A percentile compares a stretch with the other conserved stretches of the same genome.
phyloP scores from a whole-genome alignment of 1,140 invertebrate genomes.

The Samia ricini region DNA sequence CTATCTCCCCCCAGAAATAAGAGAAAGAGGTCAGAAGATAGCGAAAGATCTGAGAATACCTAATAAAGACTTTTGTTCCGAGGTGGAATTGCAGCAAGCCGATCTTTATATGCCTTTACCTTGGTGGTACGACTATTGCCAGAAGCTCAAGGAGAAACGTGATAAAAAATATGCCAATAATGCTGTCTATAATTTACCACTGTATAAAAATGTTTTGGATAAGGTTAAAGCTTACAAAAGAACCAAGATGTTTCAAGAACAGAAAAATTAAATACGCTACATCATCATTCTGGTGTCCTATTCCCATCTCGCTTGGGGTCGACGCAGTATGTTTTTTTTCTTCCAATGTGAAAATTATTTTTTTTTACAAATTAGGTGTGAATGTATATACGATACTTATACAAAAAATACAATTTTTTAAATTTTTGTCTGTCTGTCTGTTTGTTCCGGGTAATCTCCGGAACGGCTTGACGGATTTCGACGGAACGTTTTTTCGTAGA shows the following conservation, averaged over 20 bases:
- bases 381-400: no score
- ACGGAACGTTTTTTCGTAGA: no score
- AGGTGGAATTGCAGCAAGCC: constrained; percentile 24
- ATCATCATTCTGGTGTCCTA: no score
- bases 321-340: no score
- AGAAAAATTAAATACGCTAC: not conserved
- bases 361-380: no score
- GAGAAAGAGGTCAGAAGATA: not conserved
- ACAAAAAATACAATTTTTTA: no score
- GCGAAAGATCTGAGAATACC: constrained; percentile 30
- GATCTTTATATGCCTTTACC: constrained; percentile 32
- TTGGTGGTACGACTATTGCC: constrained; percentile 50
- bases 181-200: constrained; percentile 7
- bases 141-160: constrained; percentile 23
- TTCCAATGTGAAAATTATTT: no score
- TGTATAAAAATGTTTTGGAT: constrained; percentile 27
- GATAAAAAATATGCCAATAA: constrained; percentile 8
- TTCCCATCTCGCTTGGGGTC: no score
- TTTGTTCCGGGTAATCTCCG: no score
- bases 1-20: not conserved
- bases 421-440: no score
- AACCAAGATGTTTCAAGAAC: not conserved
- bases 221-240: constrained; percentile 24
- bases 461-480: no score
- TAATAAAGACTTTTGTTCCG: constrained; percentile 36